Base-by-base conservation (phyloP, 2,888 invertebrate species). In the Athripsodes cinereus region DNA sequence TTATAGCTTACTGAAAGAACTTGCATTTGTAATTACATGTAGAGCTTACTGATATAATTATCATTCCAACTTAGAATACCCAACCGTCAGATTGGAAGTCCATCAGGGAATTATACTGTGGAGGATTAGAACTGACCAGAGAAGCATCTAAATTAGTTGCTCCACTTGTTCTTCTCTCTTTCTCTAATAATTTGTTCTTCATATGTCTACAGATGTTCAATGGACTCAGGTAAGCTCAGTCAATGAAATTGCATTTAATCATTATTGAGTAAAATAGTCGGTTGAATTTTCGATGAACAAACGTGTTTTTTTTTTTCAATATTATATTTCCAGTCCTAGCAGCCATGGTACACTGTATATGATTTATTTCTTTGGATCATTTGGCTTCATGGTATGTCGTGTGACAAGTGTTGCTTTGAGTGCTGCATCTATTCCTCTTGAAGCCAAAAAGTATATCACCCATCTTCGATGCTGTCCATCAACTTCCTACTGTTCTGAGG, bases 341-440 rank as follows among this genome's bases (percentile, higher is more conserved):
- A 18, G 67, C 69, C 68, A 74, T 49, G 72, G 73, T 48, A 66
- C 73, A 2, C 65, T 76, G 5, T 78, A 81, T 64, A 75, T 75
- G 2, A 64, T 80, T 2, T 87, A 87, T 69, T 84, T 84, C 65
- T 78, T 84, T 62, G 75, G 79, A 55, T 87, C 87, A 0, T 80
- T 87, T 63, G 77, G 80, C 22, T 87, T 85, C 74, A 69, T 87
- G 22, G 69, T 86, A 26, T 72, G 80, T 48, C 74, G 87, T 62
- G 82, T 85, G 0, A 76, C 82, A 49, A 74, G 81, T 1, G 85
- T 87, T 1, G 83, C 85, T 0, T 66, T 86, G 10, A 81, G 79
- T 1, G 85, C 84, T 0, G 79, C 83, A 1, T 75, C 80, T 13
- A 74, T 85, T 0, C 75, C 81, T 57, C 70, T 79, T 11, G 79